These are phyloP conservation scores for Tetramorium alpestre DNA, from an alignment of 1,140 invertebrate species.

Conservation along the genomic window DNA sequence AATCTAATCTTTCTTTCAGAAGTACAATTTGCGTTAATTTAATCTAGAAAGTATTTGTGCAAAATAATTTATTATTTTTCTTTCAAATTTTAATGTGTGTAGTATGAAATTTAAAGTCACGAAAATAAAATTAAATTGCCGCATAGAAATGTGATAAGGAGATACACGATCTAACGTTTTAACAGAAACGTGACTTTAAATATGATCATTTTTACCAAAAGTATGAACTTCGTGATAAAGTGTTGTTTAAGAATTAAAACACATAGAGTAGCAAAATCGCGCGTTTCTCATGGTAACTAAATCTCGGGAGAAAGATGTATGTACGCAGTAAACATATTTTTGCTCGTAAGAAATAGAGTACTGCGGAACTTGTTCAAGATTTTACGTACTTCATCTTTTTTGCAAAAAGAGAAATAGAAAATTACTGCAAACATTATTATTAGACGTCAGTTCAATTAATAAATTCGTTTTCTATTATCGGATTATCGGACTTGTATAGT, in stretches of 20 bases:
- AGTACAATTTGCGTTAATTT: background rate
- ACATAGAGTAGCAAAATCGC: conserved; percentile 13
- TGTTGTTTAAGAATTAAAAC: conserved; percentile 30
- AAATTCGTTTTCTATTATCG: background rate
- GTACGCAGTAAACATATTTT: background rate
- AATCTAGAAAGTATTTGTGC: background rate
- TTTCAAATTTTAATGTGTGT: too few species aligned
- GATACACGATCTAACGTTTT: background rate
- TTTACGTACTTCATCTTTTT: background rate
- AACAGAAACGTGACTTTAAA: background rate
- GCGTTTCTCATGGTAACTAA: conserved; percentile 22
- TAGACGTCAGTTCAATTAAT: background rate
- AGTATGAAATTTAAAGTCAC: too few species aligned
- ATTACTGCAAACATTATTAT: background rate
- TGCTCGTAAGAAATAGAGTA: background rate
- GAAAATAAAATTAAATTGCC: too few species aligned
- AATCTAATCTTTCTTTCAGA: background rate
- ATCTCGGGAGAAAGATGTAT: conserved; percentile 9
- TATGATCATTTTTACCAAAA: background rate
- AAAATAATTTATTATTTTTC: background rate
- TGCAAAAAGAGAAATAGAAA: background rate
- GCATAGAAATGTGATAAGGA: background rate
- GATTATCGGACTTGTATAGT: background rate
- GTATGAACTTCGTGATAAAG: conserved; percentile 15
- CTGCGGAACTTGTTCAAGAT: background rate